Evolutionary conservation across 1,140 invertebrate genomes (phyloP), one percentile per base, ranked within the genome.

Genomic region (Drosophila fuyamai): DNA sequence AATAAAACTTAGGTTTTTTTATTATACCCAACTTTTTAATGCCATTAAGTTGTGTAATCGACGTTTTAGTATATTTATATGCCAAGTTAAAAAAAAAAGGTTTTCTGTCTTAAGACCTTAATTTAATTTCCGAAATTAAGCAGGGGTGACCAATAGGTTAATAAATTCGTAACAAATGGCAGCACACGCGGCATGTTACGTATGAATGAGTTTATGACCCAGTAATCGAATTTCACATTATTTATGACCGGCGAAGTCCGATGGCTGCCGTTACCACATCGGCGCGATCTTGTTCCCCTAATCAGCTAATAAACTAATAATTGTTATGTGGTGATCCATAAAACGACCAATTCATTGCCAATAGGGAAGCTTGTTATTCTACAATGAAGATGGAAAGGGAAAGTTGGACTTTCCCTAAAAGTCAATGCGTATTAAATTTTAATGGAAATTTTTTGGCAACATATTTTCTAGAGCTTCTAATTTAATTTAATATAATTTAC

Each of bases 211-310:
- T 71, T 71, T 72, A 72, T 72, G 23, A 18, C 14, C 10, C 38
- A 66, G 27, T 36, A 76, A 79, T 82, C 56, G 46, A 73, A 73
- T 75, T 84, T 53, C 27, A 5, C 48, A 13, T 56, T 79, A 79
- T 79, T 79, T 79, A 79, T 79, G 76, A 38, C 76, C n/a, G n/a
- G 13, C 44, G 68, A 58, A 71, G 53, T 58, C 38, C 53, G 9
- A 40, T 16, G 38, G 66, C 68, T 71, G 66, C 51, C 36, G 67
- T 70, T 57, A 36, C 65, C 65, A 14, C 65, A 70, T 27, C 18
- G 43, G 10, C 13, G 27, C 51, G 67, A 70, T 70, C 67, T 70
- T 48, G 54, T 18, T n/a, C 14, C 18, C n/a, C 41, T 32, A 58
- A 72, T 72, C 68, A 35, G 44, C 16, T 38, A 50, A 58, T 72